Conservation (phyloP, 2,797 vertebrate genomes). For the Phoxinus dragarum region DNA sequence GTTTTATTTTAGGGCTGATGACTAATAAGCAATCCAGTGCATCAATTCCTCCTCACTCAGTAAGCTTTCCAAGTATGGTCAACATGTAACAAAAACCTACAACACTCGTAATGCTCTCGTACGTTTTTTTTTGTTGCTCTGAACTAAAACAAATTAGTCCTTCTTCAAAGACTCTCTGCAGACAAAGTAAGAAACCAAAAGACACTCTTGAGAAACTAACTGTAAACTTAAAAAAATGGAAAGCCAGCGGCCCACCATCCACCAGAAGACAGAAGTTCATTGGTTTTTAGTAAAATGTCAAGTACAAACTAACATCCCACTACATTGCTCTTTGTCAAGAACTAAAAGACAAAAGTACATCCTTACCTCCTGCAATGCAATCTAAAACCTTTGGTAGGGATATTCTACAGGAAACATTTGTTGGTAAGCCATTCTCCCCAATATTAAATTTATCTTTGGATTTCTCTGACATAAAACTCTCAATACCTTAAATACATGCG, state of each 20-base stretch:
- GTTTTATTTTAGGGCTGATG: constrained; percentile 22
- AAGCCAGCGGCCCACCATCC: constrained; percentile 55
- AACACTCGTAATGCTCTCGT: constrained; percentile 73
- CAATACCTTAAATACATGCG: constrained; percentile 63
- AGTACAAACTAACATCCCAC: constrained; percentile 55
- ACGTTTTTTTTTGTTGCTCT: constrained; percentile 80
- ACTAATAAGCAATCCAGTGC: constrained; percentile 52
- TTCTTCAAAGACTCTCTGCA: constrained; percentile 71
- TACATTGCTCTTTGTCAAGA: constrained; percentile 52
- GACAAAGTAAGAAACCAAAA: constrained; percentile 57
- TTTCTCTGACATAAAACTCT: constrained; percentile 62
- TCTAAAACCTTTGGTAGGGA: constrained; percentile 66
- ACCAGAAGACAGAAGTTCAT: constrained; percentile 60
- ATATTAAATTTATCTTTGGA: constrained; percentile 66
- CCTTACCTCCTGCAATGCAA: constrained; percentile 51
- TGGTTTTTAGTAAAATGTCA: constrained; percentile 61
- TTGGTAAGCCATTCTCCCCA: constrained; percentile 58
- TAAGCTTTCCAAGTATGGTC: constrained; percentile 75
- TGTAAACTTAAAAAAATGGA: constrained; percentile 57
- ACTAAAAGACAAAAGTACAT: constrained; percentile 38
- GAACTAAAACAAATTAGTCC: constrained; percentile 84
- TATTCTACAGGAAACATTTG: constrained; percentile 60
- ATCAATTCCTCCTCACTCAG: constrained; percentile 52
- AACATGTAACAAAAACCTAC: constrained; percentile 68
- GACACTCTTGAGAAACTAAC: constrained; percentile 56